phyloP scores from a whole-genome alignment of 2,113 vertebrate genomes.

The Zootoca vivipara region DNA sequence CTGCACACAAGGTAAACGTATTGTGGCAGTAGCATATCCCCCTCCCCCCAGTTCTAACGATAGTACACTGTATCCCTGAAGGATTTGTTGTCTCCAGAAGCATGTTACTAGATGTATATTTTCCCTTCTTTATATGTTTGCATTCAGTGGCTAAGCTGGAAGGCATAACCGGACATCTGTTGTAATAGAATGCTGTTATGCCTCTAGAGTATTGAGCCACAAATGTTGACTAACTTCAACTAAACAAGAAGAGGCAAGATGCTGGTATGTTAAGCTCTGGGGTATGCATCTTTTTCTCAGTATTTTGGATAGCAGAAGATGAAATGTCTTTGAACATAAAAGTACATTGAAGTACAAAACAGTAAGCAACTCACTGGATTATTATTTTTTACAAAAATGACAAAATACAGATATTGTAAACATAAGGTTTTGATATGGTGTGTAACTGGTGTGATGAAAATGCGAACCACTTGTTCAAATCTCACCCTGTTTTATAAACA shows the following conservation, averaged over 20 bases:
- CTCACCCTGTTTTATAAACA: not conserved
- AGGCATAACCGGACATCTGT: conserved; percentile 10
- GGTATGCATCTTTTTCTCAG: not conserved
- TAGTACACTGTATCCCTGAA: not conserved
- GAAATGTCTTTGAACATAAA: not conserved
- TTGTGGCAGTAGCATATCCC: not conserved
- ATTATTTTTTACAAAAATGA: not conserved
- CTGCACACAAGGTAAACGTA: not conserved
- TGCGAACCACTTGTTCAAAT: not conserved
- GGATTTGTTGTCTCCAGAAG: conserved; percentile 7
- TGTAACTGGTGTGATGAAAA: not conserved
- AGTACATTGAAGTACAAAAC: not conserved
- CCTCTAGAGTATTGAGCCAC: not conserved
- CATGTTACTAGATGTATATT: not conserved
- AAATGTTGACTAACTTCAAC: conserved; percentile 4
- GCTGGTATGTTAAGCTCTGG: not conserved
- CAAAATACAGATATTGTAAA: not conserved
- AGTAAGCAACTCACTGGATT: not conserved
- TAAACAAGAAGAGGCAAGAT: conserved; percentile 8
- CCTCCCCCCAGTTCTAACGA: not conserved
- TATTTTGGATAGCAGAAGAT: not conserved
- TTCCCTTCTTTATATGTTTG: not conserved
- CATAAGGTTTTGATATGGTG: not conserved
- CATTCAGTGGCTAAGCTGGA: not conserved
- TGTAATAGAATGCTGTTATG: not conserved